Conservation (phyloP, 2,888 invertebrate genomes). For the Ypsolopha scabrella region DNA sequence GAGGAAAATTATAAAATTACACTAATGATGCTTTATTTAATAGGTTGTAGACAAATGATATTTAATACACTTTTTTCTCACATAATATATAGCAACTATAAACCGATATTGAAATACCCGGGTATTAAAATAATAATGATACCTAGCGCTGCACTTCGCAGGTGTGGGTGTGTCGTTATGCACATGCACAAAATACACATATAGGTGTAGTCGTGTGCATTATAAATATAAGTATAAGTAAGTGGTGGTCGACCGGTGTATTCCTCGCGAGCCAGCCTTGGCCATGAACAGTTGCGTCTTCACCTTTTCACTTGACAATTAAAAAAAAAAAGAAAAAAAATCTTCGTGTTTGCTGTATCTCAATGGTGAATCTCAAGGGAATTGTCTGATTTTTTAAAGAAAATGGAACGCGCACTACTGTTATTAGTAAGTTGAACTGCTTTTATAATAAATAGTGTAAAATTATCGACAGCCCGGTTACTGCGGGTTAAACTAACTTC, state of each 20-base stretch:
- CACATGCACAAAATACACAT: conserved; percentile 5
- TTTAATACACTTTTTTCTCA: no score
- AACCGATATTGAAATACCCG: background rate
- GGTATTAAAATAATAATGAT: background rate
- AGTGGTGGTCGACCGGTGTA: conserved; percentile 37
- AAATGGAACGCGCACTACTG: background rate
- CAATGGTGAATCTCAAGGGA: background rate
- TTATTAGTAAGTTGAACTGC: background rate
- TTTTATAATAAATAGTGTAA: background rate
- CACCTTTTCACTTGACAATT: conserved; percentile 16
- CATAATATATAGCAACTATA: no score
- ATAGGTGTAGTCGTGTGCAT: conserved; percentile 41
- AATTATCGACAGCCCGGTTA: background rate
- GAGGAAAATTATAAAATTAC: no score
- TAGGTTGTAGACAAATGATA: no score
- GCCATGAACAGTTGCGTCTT: conserved; percentile 41
- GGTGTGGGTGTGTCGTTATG: conserved; percentile 18
- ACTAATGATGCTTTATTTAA: no score
- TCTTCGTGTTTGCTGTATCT: background rate
- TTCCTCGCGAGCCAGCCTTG: conserved; percentile 57
- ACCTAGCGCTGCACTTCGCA: conserved; percentile 11
- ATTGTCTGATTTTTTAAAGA: background rate
- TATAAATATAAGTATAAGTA: conserved; percentile 63
- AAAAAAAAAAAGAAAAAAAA: conserved; percentile 10
- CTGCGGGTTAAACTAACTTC: no score